phyloP scores from a whole-genome alignment of 1,140 invertebrate species.

The Pantala flavescens region DNA sequence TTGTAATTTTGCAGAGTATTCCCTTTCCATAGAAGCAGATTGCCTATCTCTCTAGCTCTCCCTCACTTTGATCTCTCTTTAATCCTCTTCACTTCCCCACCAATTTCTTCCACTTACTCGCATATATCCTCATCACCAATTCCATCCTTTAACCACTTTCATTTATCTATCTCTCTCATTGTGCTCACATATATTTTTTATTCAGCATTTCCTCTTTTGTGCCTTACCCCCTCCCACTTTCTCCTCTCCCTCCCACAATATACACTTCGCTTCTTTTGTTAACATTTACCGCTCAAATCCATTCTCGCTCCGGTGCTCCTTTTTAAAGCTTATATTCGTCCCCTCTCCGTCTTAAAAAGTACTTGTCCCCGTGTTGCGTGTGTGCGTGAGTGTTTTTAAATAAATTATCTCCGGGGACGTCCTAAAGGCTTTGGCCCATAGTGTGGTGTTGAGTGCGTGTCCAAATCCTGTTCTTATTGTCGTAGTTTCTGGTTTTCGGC shows the following conservation, averaged over 20 bases:
- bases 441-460: too few relatives aligned
- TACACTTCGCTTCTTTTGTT: too few relatives aligned
- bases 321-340: too few relatives aligned
- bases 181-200: neutral
- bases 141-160: neutral
- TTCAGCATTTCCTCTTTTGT: neutral
- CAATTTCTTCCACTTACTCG: too few relatives aligned
- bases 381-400: constrained; percentile 3
- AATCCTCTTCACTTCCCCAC: neutral
- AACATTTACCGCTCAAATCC: too few relatives aligned
- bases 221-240: neutral
- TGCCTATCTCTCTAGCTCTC: too few relatives aligned
- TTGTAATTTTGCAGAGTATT: too few relatives aligned
- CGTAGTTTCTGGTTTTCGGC: too few relatives aligned
- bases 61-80: neutral
- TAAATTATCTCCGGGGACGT: neutral
- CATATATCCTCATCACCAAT: too few relatives aligned
- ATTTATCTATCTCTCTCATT: neutral
- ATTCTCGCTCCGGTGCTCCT: too few relatives aligned
- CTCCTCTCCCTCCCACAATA: neutral
- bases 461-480: too few relatives aligned
- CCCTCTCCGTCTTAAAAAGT: neutral
- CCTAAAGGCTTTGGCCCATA: neutral
- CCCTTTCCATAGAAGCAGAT: too few relatives aligned
- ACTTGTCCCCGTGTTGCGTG: neutral